These are phyloP conservation scores for Drosophila aldrichi DNA, from an alignment of 2,888 invertebrate genomes.

Conservation along the genomic window DNA sequence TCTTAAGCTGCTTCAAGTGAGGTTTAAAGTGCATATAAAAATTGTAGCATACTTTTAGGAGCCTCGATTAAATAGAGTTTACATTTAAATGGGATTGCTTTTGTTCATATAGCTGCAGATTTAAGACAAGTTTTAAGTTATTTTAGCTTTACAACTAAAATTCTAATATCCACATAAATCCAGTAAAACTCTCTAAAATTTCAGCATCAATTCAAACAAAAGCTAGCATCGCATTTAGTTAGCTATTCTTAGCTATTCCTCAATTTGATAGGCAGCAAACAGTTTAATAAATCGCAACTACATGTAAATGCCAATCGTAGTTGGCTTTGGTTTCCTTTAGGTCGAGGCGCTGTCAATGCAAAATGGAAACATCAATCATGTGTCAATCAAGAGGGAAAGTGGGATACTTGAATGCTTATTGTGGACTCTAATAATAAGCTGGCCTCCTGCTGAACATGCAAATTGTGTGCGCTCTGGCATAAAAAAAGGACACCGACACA, in stretches of 20 bases:
- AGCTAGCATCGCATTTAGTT: not conserved
- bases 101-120: not conserved
- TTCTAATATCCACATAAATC: not conserved
- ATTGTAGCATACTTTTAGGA: conserved; percentile 41
- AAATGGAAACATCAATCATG: conserved; percentile 84
- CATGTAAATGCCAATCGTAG: conserved; percentile 25
- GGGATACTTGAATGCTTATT: conserved; percentile 65
- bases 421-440: conserved; percentile 52
- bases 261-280: not conserved
- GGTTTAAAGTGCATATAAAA: not conserved
- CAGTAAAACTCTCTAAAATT: not conserved
- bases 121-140: too few relatives aligned
- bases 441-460: conserved; percentile 69
- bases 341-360: conserved; percentile 49
- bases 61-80: not conserved
- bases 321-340: conserved; percentile 20
- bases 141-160: not conserved
- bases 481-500: conserved; percentile 53
- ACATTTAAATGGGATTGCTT: not conserved
- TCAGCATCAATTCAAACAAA: not conserved
- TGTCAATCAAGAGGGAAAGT: conserved; percentile 80
- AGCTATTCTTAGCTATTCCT: not conserved
- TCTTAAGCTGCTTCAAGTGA: not conserved
- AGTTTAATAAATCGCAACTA: conserved; percentile 12
- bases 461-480: conserved; percentile 69